Base-by-base conservation (phyloP, 2,888 invertebrate genomes). In the Pheosia gnoma region DNA sequence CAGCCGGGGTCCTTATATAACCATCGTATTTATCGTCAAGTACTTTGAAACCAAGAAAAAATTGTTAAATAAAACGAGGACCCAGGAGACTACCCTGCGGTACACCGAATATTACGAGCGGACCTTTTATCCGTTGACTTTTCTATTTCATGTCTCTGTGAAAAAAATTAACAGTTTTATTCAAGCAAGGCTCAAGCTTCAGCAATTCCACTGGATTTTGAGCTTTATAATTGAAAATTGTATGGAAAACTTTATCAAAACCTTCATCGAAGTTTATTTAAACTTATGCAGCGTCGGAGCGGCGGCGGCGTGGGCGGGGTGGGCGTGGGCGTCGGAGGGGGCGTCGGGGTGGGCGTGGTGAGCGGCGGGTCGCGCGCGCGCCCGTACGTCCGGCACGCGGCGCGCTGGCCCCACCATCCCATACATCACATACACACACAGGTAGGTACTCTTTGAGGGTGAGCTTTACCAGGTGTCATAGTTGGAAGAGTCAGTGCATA, bases 371-470 rank as follows among this genome's bases (percentile, higher is more conserved):
- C 82, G 8, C 81, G 86, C 0, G 80, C 86, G 43, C 83, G 89
- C 10, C 87, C 87, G 8, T 90, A 94, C 81, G 94, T 94, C 77
- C 91, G 94, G 13, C 96, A 96, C 74, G 96, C 97, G 60, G 96
- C 97, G 54, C 95, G 96, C 66, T 96, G 97, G 78, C 95, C 95
- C 64, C 95, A 95, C 78, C 85, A 82, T 72, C 96, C 96, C 47
- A 95, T 97, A 73, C 97, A 97, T 61, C 94, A 94, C 74, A 95
- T 96, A 84, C 97, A 97, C 95, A 95, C 95, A 83, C 94, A 94
- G 87, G 89, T 88, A 37, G 8, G 25, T 25, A 25, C 25, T 25
- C 2, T 2, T 25, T 2, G 25, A 25, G 2, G 25, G 25, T 25
- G 25, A 25, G 25, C 25, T 25, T 25, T 25, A 25, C 25, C 25